A percentile compares a stretch with the other conserved stretches of the same genome.
These are phyloP conservation scores for Aromia moschata DNA, from an alignment of 2,888 invertebrate species.

Conservation along the genomic window DNA sequence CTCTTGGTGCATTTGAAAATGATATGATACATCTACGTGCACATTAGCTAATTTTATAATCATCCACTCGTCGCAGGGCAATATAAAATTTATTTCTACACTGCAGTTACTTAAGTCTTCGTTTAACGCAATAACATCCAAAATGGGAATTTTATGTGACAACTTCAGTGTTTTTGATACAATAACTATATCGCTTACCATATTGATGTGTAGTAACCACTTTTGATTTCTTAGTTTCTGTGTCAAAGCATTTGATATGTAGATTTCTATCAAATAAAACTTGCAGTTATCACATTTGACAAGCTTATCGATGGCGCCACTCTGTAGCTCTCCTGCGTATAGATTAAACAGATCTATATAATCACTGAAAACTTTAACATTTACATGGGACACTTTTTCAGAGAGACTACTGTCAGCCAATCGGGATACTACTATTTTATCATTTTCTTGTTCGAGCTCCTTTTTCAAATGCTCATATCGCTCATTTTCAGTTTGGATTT, in stretches of 20 bases:
- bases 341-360: constrained; percentile 49
- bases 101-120: constrained; percentile 41
- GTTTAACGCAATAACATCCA: constrained; percentile 50
- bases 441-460: constrained; percentile 46
- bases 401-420: constrained; percentile 41
- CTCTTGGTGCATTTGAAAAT: constrained; percentile 47
- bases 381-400: constrained; percentile 49
- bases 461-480: constrained; percentile 46
- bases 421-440: constrained; percentile 47
- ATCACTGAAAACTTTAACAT: constrained; percentile 54
- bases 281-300: constrained; percentile 41
- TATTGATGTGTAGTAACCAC: constrained; percentile 48
- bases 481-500: constrained; percentile 53
- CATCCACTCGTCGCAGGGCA: constrained; percentile 42
- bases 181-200: constrained; percentile 33
- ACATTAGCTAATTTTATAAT: constrained; percentile 47
- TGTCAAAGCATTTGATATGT: constrained; percentile 49
- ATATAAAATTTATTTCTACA: constrained; percentile 46
- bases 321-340: constrained; percentile 45
- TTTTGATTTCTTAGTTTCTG: constrained; percentile 47
- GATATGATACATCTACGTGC: constrained; percentile 54
- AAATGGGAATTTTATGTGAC: constrained; percentile 38
- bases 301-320: constrained; percentile 35
- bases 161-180: constrained; percentile 35
- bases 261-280: constrained; percentile 55